Conservation (phyloP, 2,888 invertebrate species). For the Selenia dentaria region DNA sequence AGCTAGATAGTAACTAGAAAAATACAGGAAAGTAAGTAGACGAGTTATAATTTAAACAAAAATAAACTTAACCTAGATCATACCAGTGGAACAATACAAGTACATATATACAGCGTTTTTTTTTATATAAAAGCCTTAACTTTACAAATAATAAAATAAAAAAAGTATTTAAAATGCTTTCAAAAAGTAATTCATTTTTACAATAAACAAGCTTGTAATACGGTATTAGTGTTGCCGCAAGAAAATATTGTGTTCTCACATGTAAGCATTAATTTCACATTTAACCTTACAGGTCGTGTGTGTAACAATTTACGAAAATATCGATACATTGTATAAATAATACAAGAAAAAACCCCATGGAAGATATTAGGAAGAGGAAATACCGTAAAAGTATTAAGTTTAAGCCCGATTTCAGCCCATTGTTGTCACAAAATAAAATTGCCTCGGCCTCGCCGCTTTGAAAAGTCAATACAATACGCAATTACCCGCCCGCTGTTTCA, state of each 20-base stretch:
- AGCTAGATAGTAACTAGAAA: slow-evolving; percentile 22
- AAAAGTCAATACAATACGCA: slow-evolving; percentile 25
- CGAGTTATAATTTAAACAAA: slow-evolving; percentile 21
- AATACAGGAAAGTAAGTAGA: slow-evolving; percentile 7
- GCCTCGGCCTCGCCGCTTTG: slow-evolving; percentile 33
- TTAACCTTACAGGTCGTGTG: slow-evolving; percentile 10
- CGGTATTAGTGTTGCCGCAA: background rate
- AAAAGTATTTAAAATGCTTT: slow-evolving; percentile 13
- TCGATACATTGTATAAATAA: slow-evolving; percentile 13
- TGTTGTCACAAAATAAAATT: slow-evolving; percentile 27
- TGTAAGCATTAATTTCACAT: background rate
- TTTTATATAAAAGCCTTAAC: slow-evolving; percentile 20
- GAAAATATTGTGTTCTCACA: slow-evolving; percentile 1
- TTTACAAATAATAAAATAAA: slow-evolving; percentile 15
- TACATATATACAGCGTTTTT: slow-evolving; percentile 35
- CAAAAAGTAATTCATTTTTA: slow-evolving; percentile 13
- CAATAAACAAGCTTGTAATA: slow-evolving; percentile 9
- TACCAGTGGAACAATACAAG: slow-evolving; percentile 25
- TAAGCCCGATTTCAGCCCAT: slow-evolving; percentile 7
- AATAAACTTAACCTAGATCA: slow-evolving; percentile 30
- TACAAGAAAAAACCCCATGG: slow-evolving; percentile 14
- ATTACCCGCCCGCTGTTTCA: slow-evolving; percentile 28
- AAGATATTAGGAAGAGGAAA: slow-evolving; percentile 28
- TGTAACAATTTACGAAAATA: slow-evolving; percentile 1
- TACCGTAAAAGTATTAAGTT: slow-evolving; percentile 17